A percentile compares a stretch with the other conserved stretches of the same genome.
These are phyloP conservation scores for Phthorimaea operculella DNA, from an alignment of 1,140 invertebrate species.

Conservation along the genomic window DNA sequence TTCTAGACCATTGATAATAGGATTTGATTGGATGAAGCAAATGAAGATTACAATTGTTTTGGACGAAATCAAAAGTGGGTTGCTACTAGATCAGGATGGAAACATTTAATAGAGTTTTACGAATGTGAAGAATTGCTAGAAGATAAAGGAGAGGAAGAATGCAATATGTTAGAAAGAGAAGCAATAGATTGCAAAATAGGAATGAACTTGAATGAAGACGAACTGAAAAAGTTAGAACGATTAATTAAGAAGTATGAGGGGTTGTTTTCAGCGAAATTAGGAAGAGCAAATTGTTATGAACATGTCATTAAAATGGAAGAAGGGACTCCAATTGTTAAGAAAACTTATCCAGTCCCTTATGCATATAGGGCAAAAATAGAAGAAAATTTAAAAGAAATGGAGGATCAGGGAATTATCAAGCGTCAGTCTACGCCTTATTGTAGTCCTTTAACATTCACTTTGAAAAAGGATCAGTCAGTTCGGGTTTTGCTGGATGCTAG, in stretches of 20 bases:
- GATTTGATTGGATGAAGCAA: conserved; percentile 24
- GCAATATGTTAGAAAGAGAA: neutral
- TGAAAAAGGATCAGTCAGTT: conserved; percentile 28
- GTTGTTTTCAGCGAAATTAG: conserved; percentile 17
- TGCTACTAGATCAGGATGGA: too few relatives aligned
- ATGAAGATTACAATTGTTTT: too few relatives aligned
- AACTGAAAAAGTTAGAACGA: neutral
- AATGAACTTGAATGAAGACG: neutral
- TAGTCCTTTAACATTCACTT: conserved; percentile 28
- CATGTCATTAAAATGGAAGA: too few relatives aligned
- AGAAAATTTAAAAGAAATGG: conserved; percentile 21
- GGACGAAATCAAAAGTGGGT: too few relatives aligned
- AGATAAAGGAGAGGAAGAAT: neutral
- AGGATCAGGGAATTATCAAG: conserved; percentile 22
- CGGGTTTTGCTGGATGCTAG: conserved; percentile 14
- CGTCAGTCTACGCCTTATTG: conserved; percentile 29
- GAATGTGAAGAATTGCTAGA: neutral
- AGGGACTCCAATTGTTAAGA: conserved; percentile 20
- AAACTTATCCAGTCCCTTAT: conserved; percentile 30
- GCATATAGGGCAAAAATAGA: conserved; percentile 20
- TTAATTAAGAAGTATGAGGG: conserved; percentile 3
- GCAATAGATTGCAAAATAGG: neutral
- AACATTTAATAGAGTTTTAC: too few relatives aligned
- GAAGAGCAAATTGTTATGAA: conserved; percentile 16
- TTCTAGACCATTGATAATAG: conserved; percentile 25